phyloP scores from a whole-genome alignment of 2,113 vertebrate species.

The Pygoscelis adeliae region DNA sequence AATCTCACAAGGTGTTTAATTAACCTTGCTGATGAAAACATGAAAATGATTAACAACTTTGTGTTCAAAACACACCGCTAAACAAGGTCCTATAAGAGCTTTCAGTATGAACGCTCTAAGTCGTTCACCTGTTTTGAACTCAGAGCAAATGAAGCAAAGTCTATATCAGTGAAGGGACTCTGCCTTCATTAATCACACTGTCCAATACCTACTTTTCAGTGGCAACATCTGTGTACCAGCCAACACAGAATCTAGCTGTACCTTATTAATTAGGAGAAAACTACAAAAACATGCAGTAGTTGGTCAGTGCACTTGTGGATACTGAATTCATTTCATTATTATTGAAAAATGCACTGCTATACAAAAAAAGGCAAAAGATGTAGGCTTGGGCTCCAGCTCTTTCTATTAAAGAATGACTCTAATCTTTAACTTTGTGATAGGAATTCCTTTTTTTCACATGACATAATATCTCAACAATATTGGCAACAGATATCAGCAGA shows the following conservation, averaged over 20 bases:
- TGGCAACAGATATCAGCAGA: background rate
- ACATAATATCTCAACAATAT: background rate
- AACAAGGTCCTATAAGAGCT: background rate
- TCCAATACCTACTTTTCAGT: background rate
- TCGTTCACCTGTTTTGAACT: conserved; percentile 20
- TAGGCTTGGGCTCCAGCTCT: background rate
- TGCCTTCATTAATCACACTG: conserved; percentile 46
- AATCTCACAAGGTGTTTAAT: conserved; percentile 25
- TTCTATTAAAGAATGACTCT: background rate
- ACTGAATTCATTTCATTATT: background rate
- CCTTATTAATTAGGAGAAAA: background rate
- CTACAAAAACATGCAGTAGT: background rate
- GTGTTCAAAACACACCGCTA: conserved; percentile 8
- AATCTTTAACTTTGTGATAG: background rate
- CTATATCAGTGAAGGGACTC: background rate
- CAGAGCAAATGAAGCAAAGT: conserved; percentile 40
- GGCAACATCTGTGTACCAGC: background rate
- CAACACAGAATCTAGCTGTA: background rate
- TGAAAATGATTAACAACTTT: conserved; percentile 20
- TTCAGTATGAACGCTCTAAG: background rate
- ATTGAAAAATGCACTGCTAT: background rate
- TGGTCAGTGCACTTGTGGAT: background rate
- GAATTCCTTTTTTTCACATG: background rate
- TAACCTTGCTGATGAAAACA: conserved; percentile 60
- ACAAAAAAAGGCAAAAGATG: background rate